These are phyloP conservation scores for Cyprinodon variegatus DNA, from an alignment of 2,113 vertebrate species.

Conservation along the genomic window DNA sequence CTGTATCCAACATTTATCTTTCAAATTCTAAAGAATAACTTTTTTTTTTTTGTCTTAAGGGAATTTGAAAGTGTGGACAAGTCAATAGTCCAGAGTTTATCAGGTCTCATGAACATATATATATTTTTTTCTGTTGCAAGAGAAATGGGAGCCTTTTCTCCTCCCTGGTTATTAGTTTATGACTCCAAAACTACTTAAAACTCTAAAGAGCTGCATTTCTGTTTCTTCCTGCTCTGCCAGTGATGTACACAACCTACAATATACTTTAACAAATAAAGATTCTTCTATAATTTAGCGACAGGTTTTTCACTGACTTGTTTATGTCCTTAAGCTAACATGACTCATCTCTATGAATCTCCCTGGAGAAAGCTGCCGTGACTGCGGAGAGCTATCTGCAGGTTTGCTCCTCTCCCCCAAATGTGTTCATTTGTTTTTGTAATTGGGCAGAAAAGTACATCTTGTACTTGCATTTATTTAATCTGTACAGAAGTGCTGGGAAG, in stretches of 20 bases:
- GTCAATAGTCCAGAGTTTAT: conserved; percentile 22
- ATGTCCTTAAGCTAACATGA: neutral
- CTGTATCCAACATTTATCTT: too few species aligned
- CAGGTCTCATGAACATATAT: conserved; percentile 26
- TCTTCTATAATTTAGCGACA: neutral
- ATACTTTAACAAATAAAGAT: neutral
- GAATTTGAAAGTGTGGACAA: neutral
- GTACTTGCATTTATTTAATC: conserved; percentile 8
- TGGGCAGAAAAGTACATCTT: neutral
- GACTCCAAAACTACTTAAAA: too few species aligned
- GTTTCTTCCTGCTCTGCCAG: neutral
- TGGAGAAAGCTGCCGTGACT: neutral
- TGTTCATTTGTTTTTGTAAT: neutral
- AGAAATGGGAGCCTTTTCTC: conserved; percentile 59
- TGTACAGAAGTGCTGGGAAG: conserved; percentile 12
- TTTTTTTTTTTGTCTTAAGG: neutral
- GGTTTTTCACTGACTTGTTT: conserved; percentile 5
- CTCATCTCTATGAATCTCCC: neutral
- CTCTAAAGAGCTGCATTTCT: conserved; percentile 26
- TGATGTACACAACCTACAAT: neutral
- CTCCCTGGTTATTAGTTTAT: conserved; percentile 4
- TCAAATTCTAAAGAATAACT: too few species aligned
- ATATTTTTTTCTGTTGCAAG: conserved; percentile 39
- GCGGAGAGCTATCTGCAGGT: neutral
- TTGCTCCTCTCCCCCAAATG: neutral